These are phyloP conservation scores for Seira ritae DNA, from an alignment of 2,888 invertebrate genomes.

Conservation along the genomic window DNA sequence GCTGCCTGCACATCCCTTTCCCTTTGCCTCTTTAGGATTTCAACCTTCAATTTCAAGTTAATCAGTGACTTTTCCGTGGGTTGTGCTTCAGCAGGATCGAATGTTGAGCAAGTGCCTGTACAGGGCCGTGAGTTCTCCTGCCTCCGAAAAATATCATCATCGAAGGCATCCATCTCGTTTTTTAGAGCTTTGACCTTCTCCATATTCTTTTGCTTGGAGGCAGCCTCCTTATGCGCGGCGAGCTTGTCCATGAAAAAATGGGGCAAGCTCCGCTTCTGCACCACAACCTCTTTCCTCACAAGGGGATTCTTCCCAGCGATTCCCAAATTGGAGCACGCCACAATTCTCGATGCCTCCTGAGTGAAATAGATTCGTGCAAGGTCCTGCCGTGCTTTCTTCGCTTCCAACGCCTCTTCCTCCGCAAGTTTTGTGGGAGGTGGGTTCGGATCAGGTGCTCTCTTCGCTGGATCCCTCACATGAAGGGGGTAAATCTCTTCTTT, in stretches of 20 bases:
- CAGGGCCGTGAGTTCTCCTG: background rate
- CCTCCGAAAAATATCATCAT: background rate
- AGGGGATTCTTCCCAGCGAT: background rate
- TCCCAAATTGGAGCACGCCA: constrained; percentile 26
- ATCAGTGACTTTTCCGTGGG: constrained; percentile 34
- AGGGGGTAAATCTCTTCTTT: constrained; percentile 29
- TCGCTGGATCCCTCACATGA: constrained; percentile 16
- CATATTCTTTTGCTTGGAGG: background rate
- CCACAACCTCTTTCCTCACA: background rate
- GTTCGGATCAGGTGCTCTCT: background rate
- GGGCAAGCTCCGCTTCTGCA: background rate
- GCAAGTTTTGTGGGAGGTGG: background rate
- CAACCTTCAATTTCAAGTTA: constrained; percentile 30
- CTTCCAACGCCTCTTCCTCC: constrained; percentile 20
- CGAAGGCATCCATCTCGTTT: constrained; percentile 44
- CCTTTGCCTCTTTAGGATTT: constrained; percentile 30
- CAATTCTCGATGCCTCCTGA: constrained; percentile 24
- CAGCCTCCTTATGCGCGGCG: background rate
- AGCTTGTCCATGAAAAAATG: constrained; percentile 36
- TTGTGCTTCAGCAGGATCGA: background rate
- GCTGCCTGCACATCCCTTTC: constrained; percentile 37
- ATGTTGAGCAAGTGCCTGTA: background rate
- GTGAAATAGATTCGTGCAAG: constrained; percentile 39
- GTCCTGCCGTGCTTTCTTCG: constrained; percentile 22
- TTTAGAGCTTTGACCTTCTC: background rate